These are phyloP conservation scores for Buphagus erythrorhynchus DNA, from an alignment of 2,797 vertebrate genomes.

Conservation along the genomic window DNA sequence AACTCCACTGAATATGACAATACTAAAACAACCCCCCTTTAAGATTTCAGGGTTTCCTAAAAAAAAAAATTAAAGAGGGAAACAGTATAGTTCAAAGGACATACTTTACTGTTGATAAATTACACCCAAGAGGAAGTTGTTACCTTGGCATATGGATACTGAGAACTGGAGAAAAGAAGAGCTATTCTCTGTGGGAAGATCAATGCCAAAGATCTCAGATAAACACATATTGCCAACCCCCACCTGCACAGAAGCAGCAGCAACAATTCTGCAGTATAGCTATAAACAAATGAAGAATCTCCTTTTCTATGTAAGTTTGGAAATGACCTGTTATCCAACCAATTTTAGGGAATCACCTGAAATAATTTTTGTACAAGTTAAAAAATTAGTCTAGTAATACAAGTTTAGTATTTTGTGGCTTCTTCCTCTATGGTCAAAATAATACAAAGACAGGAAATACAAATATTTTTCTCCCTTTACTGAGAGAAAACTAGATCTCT, in stretches of 20 bases:
- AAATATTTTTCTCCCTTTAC: neutral
- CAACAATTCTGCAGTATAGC: neutral
- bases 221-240: neutral
- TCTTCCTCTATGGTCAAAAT: neutral
- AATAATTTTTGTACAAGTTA: neutral
- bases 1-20: neutral
- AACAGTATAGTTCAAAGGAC: neutral
- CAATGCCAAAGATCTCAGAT: neutral
- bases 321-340: neutral
- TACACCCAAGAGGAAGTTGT: neutral
- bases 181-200: neutral
- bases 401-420: neutral
- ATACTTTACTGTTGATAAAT: neutral
- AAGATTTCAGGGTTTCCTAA: neutral
- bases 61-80: neutral
- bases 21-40: neutral
- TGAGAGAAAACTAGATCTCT: neutral
- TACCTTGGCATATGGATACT: neutral
- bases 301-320: neutral
- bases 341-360: neutral
- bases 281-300: neutral
- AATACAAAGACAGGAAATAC: neutral
- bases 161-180: neutral
- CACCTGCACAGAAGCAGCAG: neutral
- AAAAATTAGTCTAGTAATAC: neutral